Conservation (phyloP, 2,113 vertebrate species). For the Ciconia maguari region DNA sequence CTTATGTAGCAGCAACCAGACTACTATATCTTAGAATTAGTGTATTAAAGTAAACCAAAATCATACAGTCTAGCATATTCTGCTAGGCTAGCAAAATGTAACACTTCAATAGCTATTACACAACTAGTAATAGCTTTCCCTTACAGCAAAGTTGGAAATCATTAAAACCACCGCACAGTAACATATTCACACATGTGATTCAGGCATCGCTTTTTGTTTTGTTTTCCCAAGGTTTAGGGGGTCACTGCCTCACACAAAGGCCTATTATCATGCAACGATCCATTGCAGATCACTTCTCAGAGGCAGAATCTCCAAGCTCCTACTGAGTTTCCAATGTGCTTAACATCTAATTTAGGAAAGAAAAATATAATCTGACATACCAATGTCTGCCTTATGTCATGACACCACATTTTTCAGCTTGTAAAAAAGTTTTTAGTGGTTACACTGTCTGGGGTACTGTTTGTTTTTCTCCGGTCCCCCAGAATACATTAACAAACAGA, state of each 20-base stretch:
- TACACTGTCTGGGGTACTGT: neutral
- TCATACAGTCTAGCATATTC: neutral
- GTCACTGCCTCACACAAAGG: slow-evolving; percentile 7
- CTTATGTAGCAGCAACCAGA: neutral
- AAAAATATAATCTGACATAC: slow-evolving; percentile 47
- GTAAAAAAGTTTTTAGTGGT: neutral
- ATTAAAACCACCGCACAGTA: neutral
- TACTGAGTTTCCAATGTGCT: neutral
- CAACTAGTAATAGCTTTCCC: neutral
- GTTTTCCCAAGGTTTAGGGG: neutral
- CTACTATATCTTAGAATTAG: neutral
- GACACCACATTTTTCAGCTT: slow-evolving; percentile 5
- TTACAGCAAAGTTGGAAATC: neutral
- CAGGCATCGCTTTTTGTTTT: neutral
- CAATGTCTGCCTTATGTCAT: slow-evolving; percentile 3
- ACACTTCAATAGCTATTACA: neutral
- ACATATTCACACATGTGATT: neutral
- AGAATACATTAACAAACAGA: neutral
- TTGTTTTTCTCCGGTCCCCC: neutral
- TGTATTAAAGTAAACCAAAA: neutral
- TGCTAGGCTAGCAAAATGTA: neutral
- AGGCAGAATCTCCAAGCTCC: neutral
- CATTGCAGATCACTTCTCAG: neutral
- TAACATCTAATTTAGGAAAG: slow-evolving; percentile 30
- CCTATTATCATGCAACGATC: neutral